Base-by-base conservation (phyloP, 2,797 vertebrate species). In the Melanotaenia parkinsoni region DNA sequence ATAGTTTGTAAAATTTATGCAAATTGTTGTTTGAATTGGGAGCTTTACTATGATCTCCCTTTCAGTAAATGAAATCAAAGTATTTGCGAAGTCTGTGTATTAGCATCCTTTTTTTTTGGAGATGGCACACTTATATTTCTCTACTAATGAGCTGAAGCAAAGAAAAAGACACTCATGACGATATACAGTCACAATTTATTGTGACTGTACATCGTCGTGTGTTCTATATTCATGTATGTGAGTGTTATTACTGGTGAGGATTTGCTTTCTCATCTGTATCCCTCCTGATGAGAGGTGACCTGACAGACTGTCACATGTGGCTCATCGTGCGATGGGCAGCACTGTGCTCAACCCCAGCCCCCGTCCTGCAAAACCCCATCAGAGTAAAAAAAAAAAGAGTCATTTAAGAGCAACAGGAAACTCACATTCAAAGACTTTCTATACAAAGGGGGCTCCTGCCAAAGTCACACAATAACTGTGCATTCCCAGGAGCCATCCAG, bases 261-360 rank as follows among this genome's bases (percentile, higher is more conserved):
- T 86, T 81, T 88, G 82, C 79, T 85, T 84, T 63, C 75, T 84
- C 62, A 70, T 79, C 86, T 87, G 72, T 43, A 70, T 33, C 43
- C 68, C 70, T 79, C 70, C 84, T 91, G 92, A 94, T 81, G 83
- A 86, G 88, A 91, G 71, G 73, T 87, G 91, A 92, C 85, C 90
- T 91, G 93, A 94, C 90, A 93, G 81, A 87, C 87, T 89, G 87
- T 89, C 91, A 86, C 90, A 87, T 83, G 91, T 84, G 88, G 89
- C 86, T 92, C 86, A 66, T 83, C 67, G 63, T 75, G 71, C 43
- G 47, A 82, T 26, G 74, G 67, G 67, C 80, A 80, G 67, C 76
- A 45, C 77, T 77, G 58, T 22, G 20, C 74, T 79, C 79, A 61
- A 28, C 68, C 71, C 26, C 80, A 28, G 65, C 63, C 70, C 38